A percentile compares a stretch with the other conserved stretches of the same genome.
Evolutionary conservation across 37 sponge, comb jelly and placozoan genomes (phyloP).

Genomic region (Amphimedon queenslandica): DNA sequence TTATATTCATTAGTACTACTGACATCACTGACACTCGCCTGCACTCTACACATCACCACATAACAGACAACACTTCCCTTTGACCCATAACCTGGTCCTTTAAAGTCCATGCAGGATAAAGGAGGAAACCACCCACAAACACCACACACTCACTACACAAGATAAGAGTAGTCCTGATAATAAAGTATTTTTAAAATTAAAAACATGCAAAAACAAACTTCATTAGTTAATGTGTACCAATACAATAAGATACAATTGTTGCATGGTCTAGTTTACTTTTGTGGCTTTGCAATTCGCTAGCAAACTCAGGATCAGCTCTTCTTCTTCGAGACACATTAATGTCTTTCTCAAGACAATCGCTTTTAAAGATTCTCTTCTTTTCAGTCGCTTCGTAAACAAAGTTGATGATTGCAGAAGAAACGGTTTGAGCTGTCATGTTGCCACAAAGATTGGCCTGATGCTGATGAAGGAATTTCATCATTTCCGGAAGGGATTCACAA

Average conservation of each 20-base stretch:
- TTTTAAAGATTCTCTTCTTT: constrained; percentile 34
- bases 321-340: constrained; percentile 7
- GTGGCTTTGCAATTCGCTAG: constrained; percentile 14
- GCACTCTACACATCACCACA: too few relatives aligned
- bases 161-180: too few relatives aligned
- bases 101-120: too few relatives aligned
- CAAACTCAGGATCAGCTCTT: constrained; percentile 53
- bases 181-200: too few relatives aligned
- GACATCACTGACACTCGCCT: too few relatives aligned
- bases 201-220: too few relatives aligned
- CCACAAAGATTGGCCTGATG: constrained; percentile 23
- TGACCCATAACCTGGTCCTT: too few relatives aligned
- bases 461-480: constrained; percentile 33
- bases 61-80: too few relatives aligned
- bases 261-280: constrained; percentile 89
- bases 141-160: too few relatives aligned
- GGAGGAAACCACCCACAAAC: too few relatives aligned
- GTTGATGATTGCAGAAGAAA: constrained; percentile 61
- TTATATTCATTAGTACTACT: too few relatives aligned
- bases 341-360: constrained; percentile 11
- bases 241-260: constrained; percentile 66
- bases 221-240: constrained; percentile 48
- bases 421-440: constrained; percentile 70
- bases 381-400: constrained; percentile 52
- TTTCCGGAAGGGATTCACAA: constrained; percentile 17